A percentile compares a stretch with the other conserved stretches of the same genome.
phyloP scores from a whole-genome alignment of 2,797 vertebrate genomes.

The Cheirogaleus major region DNA sequence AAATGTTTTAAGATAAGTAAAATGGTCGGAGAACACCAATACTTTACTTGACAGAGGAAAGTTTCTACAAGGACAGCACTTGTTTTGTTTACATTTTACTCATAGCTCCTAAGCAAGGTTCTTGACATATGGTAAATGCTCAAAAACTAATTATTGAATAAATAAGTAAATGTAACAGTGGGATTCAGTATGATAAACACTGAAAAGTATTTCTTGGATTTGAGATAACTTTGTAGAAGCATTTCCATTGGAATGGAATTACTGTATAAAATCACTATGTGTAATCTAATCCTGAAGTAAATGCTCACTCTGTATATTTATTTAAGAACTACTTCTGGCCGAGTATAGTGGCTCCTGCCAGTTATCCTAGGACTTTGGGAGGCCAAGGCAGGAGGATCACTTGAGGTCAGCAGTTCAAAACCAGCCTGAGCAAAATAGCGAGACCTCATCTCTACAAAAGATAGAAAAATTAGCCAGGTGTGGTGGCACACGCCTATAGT shows the following conservation, averaged over 20 bases:
- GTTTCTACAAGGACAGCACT: not conserved
- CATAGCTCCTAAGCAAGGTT: not conserved
- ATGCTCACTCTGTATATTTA: slow-evolving; percentile 10
- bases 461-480: too few species aligned
- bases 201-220: not conserved
- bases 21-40: not conserved
- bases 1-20: not conserved
- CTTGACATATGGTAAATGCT: not conserved
- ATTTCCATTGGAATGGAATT: not conserved
- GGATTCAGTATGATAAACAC: not conserved
- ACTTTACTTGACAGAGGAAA: not conserved
- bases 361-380: too few species aligned
- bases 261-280: not conserved
- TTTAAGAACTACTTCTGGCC: not conserved
- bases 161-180: not conserved
- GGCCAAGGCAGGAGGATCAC: too few species aligned
- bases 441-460: too few species aligned
- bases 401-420: too few species aligned
- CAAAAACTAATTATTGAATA: not conserved
- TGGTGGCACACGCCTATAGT: too few species aligned
- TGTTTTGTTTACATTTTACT: not conserved
- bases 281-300: slow-evolving; percentile 6
- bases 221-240: not conserved
- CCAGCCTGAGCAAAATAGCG: too few species aligned
- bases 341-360: too few species aligned